Base-by-base conservation (phyloP, 2,797 vertebrate genomes). In the Ptychobarbus kaznakovi region DNA sequence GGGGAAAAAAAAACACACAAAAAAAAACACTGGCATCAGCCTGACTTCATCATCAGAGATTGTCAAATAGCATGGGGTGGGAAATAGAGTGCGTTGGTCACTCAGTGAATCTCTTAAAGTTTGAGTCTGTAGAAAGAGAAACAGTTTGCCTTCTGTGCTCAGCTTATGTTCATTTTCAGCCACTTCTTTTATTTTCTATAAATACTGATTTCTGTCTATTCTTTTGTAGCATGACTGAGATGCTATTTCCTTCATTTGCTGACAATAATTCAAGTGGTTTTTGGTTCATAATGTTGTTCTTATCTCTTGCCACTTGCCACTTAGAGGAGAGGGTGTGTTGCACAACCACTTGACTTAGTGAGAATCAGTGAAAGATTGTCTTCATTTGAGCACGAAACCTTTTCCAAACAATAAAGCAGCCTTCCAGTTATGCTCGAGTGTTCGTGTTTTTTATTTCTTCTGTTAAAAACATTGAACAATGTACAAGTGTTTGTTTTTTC, bases 361-460 rank as follows among this genome's bases (percentile, higher is more conserved):
- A 93, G 93, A 94, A 94, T 92, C 92, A 91, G 92, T 93, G 94
- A 95, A 95, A 94, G 94, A 95, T 94, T 96, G 94, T 95, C 93
- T 95, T 95, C 92, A 95, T 95, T 96, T 95, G 94, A 96, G 95
- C 95, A 95, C 94, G 95, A 90, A 95, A 95, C 90, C 94, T 95
- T 95, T 96, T 95, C 94, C 95, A 95, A 96, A 94, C 94, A 96
- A 96, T 96, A 96, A 96, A 96, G 94, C 95, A 96, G 95, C 95
- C 95, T 95, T 96, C 94, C 95, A 95, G 94, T 95, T 95, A 95
- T 16, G 4, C 72, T 65, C 0, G 61, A 58, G 77, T 83, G 63
- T 77, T 61, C 84, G 86, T 87, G 68, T 58, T 83, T 85, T 86
- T 70, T 44, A 85, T 84, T 84, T 65, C 76, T 69, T 83, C 35